Evolutionary conservation across 2,888 invertebrate species (phyloP).

Genomic region (Seira sanloemensis): DNA sequence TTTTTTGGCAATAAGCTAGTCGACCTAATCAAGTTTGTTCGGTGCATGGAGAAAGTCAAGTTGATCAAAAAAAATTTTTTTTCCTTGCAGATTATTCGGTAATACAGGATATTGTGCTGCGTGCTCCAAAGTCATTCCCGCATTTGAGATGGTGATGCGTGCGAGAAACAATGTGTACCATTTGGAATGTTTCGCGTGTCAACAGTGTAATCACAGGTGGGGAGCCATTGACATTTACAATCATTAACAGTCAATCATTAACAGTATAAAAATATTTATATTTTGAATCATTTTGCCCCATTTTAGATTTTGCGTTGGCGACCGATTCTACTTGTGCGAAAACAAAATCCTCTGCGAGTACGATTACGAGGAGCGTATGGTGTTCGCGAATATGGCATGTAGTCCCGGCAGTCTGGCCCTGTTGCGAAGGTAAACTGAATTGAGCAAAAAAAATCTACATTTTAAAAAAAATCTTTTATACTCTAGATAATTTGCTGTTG

Average conservation of each 20-base stretch:
- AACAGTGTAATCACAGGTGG: conserved; percentile 98
- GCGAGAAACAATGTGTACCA: conserved; percentile 98
- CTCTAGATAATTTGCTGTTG: neutral
- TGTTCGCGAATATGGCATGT: conserved; percentile 86
- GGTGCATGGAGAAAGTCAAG: too few relatives aligned
- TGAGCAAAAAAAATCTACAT: neutral
- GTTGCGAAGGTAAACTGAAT: conserved; percentile 85
- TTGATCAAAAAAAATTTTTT: too few relatives aligned
- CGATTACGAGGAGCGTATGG: conserved; percentile 93
- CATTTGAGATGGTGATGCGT: conserved; percentile 99
- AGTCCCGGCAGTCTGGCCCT: conserved; percentile 85
- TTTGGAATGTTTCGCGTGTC: conserved; percentile 98
- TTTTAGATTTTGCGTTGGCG: conserved; percentile 95
- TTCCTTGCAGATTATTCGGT: conserved; percentile 95
- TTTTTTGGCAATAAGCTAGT: too few relatives aligned
- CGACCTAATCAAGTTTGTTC: too few relatives aligned
- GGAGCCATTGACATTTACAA: too few relatives aligned
- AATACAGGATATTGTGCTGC: conserved; percentile 97
- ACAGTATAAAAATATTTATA: too few relatives aligned
- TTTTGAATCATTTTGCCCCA: conserved; percentile 63
- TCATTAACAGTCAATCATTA: too few relatives aligned
- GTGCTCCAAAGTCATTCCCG: conserved; percentile 97
- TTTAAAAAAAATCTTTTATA: neutral
- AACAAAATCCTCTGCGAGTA: conserved; percentile 96
- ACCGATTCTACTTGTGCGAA: conserved; percentile 93